Percentiles rank a stretch among this genome's conserved stretches.
Evolutionary conservation across 2,113 vertebrate genomes (phyloP).

Genomic region (Plectropomus leopardus): DNA sequence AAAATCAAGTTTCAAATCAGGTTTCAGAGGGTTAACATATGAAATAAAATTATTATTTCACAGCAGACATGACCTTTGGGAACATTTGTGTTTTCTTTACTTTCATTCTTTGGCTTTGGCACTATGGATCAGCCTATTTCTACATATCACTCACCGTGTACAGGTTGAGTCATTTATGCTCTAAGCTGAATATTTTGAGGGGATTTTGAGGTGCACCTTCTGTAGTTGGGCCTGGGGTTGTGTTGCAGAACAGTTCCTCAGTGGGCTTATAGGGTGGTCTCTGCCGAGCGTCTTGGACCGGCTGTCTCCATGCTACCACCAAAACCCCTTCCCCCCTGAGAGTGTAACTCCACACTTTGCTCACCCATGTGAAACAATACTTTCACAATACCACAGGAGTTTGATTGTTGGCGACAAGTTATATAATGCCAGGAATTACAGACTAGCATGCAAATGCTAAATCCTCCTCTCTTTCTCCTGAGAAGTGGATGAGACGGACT

Average conservation of each 20-base stretch:
- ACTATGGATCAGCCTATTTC: conserved; percentile 9
- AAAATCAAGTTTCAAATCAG: too few relatives aligned
- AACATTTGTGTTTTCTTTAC: background rate
- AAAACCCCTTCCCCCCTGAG: conserved; percentile 29
- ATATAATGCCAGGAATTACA: conserved; percentile 86
- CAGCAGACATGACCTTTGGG: background rate
- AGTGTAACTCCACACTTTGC: conserved; percentile 74
- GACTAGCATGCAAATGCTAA: conserved; percentile 84
- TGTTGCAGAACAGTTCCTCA: conserved; percentile 4
- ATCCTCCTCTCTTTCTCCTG: conserved; percentile 83
- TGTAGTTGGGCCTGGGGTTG: conserved; percentile 22
- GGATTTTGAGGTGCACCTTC: conserved; percentile 30
- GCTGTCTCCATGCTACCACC: conserved; percentile 29
- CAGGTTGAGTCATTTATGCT: conserved; percentile 31
- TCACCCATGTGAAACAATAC: conserved; percentile 83
- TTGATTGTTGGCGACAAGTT: conserved; percentile 83
- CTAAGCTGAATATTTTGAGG: conserved; percentile 24
- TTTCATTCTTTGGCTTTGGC: background rate
- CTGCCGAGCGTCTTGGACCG: conserved; percentile 36
- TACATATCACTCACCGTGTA: background rate
- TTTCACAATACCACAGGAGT: conserved; percentile 80
- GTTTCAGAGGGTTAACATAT: too few relatives aligned
- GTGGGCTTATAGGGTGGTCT: conserved; percentile 66
- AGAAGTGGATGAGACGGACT: conserved; percentile 84
- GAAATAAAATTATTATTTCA: too few relatives aligned